Percentiles rank a stretch among this genome's conserved stretches.
phyloP scores from a whole-genome alignment of 92 coral and sea anemone species.

The Palythoa caribaeorum region DNA sequence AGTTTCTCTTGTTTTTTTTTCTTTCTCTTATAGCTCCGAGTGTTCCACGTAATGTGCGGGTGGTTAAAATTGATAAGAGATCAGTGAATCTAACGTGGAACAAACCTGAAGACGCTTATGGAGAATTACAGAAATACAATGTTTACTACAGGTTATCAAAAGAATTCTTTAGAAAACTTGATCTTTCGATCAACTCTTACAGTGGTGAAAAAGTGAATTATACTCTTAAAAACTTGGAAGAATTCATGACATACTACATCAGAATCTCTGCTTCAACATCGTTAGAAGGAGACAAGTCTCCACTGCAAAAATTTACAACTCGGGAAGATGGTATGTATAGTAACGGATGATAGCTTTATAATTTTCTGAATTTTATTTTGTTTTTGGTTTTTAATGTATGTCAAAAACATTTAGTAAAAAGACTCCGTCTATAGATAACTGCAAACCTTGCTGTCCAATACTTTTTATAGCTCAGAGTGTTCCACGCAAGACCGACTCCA shows the following conservation, averaged over 20 bases:
- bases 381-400: too few relatives aligned
- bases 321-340: conserved; percentile 36
- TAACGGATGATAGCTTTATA: too few relatives aligned
- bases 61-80: background rate
- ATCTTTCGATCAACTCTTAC: background rate
- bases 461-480: too few relatives aligned
- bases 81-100: conserved; percentile 2
- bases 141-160: background rate
- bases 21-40: conserved; percentile 12
- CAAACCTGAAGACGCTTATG: conserved; percentile 9
- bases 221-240: background rate
- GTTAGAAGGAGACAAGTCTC: background rate
- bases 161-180: background rate
- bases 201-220: background rate
- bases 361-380: too few relatives aligned
- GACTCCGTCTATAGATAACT: too few relatives aligned
- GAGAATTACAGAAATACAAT: background rate
- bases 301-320: conserved; percentile 1
- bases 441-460: too few relatives aligned
- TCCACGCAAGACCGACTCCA: too few relatives aligned
- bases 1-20: background rate
- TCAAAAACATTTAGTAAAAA: too few relatives aligned
- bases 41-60: conserved; percentile 19
- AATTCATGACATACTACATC: conserved; percentile 11
- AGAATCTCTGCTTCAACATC: conserved; percentile 18